A percentile compares a stretch with the other conserved stretches of the same genome.
These are phyloP conservation scores for Dorcus hopei DNA, from an alignment of 2,888 invertebrate genomes.

Conservation along the genomic window DNA sequence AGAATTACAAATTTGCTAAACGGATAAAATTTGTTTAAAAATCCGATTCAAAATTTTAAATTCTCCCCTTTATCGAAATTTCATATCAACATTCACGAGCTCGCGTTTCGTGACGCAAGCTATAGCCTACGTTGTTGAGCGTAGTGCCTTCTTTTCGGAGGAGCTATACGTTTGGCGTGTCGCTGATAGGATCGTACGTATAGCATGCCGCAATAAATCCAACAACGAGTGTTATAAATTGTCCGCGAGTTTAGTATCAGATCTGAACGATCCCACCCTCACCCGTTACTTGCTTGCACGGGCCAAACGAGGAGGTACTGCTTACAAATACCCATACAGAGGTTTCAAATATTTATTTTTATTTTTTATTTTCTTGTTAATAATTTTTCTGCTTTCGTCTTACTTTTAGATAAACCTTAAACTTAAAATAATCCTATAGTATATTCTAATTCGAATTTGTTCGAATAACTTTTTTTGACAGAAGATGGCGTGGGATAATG, in stretches of 20 bases:
- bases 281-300: slow-evolving; percentile 20
- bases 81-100: slow-evolving; percentile 40
- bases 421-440: too few relatives aligned
- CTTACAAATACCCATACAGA: slow-evolving; percentile 23
- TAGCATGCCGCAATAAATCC: slow-evolving; percentile 46
- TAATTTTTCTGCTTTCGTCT: too few relatives aligned
- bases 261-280: slow-evolving; percentile 38
- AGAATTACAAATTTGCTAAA: slow-evolving; percentile 48
- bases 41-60: slow-evolving; percentile 46
- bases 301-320: slow-evolving; percentile 15
- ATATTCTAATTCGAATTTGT: too few relatives aligned
- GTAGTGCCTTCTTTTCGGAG: background rate
- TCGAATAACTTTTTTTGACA: too few relatives aligned
- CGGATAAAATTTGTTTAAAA: slow-evolving; percentile 46
- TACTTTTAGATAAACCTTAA: too few relatives aligned
- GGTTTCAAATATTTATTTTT: slow-evolving; percentile 5
- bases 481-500: too few relatives aligned
- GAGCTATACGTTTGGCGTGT: slow-evolving; percentile 22
- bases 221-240: slow-evolving; percentile 46
- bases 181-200: slow-evolving; percentile 33
- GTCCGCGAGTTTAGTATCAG: slow-evolving; percentile 45
- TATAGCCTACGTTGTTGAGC: slow-evolving; percentile 25
- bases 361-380: too few relatives aligned
- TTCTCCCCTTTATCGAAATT: slow-evolving; percentile 43
- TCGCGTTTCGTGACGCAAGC: slow-evolving; percentile 19